Conservation (phyloP, 2,797 vertebrate species). For the Hemibagrus guttatus region DNA sequence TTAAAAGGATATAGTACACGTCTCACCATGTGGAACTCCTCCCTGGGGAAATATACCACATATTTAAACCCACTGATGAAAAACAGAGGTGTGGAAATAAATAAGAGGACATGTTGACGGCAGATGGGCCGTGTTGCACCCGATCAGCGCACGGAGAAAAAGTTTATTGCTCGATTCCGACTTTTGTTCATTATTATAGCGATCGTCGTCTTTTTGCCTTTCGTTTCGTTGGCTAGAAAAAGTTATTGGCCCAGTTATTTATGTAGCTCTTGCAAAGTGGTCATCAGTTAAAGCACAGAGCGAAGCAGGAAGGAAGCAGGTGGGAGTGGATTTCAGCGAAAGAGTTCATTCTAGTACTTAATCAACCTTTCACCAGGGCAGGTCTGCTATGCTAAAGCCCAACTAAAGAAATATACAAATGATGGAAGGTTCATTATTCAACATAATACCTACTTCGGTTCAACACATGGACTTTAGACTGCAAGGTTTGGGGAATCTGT, state of each 20-base stretch:
- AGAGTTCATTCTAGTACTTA: slow-evolving; percentile 51
- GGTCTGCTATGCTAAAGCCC: slow-evolving; percentile 50
- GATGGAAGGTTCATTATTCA: neutral
- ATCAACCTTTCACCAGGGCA: slow-evolving; percentile 59
- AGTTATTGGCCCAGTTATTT: slow-evolving; percentile 21
- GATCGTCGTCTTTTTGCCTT: neutral
- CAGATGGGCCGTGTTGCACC: slow-evolving; percentile 39
- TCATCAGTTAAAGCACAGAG: slow-evolving; percentile 11
- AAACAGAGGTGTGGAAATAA: slow-evolving; percentile 50
- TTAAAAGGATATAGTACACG: slow-evolving; percentile 39
- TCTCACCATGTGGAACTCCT: slow-evolving; percentile 19
- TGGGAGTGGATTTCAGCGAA: slow-evolving; percentile 25
- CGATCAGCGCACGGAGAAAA: slow-evolving; percentile 5
- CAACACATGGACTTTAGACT: neutral
- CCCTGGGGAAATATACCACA: slow-evolving; percentile 39
- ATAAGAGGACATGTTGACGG: slow-evolving; percentile 50
- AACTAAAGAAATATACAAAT: slow-evolving; percentile 27
- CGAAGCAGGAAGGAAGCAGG: slow-evolving; percentile 25
- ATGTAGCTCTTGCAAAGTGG: neutral
- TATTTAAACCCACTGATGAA: slow-evolving; percentile 50
- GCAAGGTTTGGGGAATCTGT: neutral
- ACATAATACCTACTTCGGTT: neutral
- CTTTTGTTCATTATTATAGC: neutral
- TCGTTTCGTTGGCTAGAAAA: neutral
- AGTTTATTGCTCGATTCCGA: neutral